Conservation (phyloP, 2,797 vertebrate genomes). For the Champsocephalus esox region DNA sequence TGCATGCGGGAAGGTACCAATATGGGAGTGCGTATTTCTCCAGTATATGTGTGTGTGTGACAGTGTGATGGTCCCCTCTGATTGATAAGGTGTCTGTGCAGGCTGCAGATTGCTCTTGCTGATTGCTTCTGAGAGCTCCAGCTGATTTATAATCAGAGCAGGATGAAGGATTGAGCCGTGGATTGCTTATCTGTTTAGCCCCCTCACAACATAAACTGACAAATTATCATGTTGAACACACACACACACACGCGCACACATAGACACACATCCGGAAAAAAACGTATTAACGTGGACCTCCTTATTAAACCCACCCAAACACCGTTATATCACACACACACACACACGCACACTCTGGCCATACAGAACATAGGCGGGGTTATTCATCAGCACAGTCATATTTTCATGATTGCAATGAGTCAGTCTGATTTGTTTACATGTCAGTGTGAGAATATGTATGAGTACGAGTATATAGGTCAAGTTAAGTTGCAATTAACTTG, state of each 20-base stretch:
- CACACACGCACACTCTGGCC: conserved; percentile 37
- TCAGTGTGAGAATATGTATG: conserved; percentile 33
- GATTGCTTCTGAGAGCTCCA: conserved; percentile 84
- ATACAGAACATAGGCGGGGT: conserved; percentile 52
- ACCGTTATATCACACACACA: conserved; percentile 18
- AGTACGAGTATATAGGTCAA: conserved; percentile 30
- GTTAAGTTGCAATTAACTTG: conserved; percentile 60
- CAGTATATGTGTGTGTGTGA: conserved; percentile 56
- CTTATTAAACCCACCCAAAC: conserved; percentile 65
- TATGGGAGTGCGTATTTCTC: conserved; percentile 18
- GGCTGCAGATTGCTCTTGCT: conserved; percentile 82
- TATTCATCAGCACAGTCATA: conserved; percentile 53
- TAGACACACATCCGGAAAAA: conserved; percentile 32
- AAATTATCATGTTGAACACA: conserved; percentile 81
- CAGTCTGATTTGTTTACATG: conserved; percentile 68
- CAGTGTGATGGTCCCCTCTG: conserved; percentile 79
- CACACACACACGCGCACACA: conserved; percentile 29
- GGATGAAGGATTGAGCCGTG: conserved; percentile 81
- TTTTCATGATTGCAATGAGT: conserved; percentile 67
- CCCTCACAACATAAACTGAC: conserved; percentile 81
- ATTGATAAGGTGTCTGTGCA: conserved; percentile 83
- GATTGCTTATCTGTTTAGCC: conserved; percentile 85
- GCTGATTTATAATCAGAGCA: conserved; percentile 85
- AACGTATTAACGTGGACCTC: conserved; percentile 48
- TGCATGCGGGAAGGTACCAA: not conserved